Evolutionary conservation across 2,888 invertebrate genomes (phyloP).

Genomic region (Ceriagrion tenellum): DNA sequence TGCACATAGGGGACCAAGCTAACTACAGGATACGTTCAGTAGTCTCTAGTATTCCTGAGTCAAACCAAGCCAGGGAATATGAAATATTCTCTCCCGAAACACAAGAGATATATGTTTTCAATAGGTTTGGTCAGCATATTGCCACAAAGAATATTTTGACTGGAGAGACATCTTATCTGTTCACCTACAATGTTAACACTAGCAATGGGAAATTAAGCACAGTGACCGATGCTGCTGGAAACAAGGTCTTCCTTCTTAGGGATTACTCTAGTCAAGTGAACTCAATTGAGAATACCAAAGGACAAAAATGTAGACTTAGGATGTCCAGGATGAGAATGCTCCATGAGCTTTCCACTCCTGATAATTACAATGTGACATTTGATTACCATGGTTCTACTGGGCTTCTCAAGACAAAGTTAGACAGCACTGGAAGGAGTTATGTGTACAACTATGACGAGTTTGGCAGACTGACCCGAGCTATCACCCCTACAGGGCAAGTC

Average conservation of each 20-base stretch:
- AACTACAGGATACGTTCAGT: constrained; percentile 92
- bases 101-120: constrained; percentile 96
- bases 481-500: constrained; percentile 97
- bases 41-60: constrained; percentile 93
- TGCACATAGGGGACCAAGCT: constrained; percentile 97
- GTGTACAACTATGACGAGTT: constrained; percentile 97
- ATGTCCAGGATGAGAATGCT: constrained; percentile 97
- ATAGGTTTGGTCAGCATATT: constrained; percentile 96
- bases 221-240: constrained; percentile 94
- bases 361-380: constrained; percentile 95
- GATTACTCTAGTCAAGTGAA: constrained; percentile 84
- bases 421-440: constrained; percentile 93
- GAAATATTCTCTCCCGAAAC: constrained; percentile 97
- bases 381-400: constrained; percentile 96
- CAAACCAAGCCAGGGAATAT: constrained; percentile 90
- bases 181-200: constrained; percentile 97
- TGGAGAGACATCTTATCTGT: constrained; percentile 94
- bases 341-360: constrained; percentile 93
- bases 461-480: constrained; percentile 93
- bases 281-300: constrained; percentile 96
- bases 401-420: constrained; percentile 91
- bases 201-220: constrained; percentile 96
- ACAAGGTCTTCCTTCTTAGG: constrained; percentile 77
- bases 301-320: constrained; percentile 92
- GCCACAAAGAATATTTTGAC: constrained; percentile 97